Conservation (phyloP, 2,113 vertebrate species). For the Forbesichthys agassizii region DNA sequence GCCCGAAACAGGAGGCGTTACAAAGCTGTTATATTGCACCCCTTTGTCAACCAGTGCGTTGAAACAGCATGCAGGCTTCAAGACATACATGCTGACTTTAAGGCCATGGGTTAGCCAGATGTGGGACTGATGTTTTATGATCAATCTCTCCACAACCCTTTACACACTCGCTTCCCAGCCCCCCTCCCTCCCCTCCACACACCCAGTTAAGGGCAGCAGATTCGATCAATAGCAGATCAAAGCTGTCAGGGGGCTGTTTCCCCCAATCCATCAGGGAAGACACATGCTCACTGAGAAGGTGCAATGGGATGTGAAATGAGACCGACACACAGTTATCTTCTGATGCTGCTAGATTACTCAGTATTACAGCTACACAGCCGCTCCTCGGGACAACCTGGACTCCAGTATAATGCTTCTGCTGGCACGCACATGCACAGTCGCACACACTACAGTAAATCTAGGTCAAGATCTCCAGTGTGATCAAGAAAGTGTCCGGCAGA, state of each 20-base stretch:
- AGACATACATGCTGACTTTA: neutral
- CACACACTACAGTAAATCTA: neutral
- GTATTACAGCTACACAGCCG: slow-evolving; percentile 20
- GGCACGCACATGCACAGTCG: neutral
- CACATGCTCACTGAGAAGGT: slow-evolving; percentile 28
- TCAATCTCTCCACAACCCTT: slow-evolving; percentile 33
- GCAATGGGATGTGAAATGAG: slow-evolving; percentile 57
- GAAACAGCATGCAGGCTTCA: neutral
- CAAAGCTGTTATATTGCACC: neutral
- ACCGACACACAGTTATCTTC: slow-evolving; percentile 49
- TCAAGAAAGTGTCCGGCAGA: too few species aligned
- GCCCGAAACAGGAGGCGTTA: neutral
- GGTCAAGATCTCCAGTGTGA: too few species aligned
- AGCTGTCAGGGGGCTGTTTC: slow-evolving; percentile 60
- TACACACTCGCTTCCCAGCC: too few species aligned
- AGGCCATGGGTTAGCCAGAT: slow-evolving; percentile 2
- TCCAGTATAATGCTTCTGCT: slow-evolving; percentile 11
- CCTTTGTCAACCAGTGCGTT: neutral
- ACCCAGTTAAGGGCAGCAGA: slow-evolving; percentile 61
- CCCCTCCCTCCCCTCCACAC: slow-evolving; percentile 4
- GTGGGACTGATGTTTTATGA: slow-evolving; percentile 38
- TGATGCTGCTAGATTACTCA: slow-evolving; percentile 33
- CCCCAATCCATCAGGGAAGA: slow-evolving; percentile 56
- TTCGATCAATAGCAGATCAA: slow-evolving; percentile 75
- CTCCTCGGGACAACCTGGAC: slow-evolving; percentile 1